Conservation (phyloP, 2,888 invertebrate genomes). For the Plebejus anna region DNA sequence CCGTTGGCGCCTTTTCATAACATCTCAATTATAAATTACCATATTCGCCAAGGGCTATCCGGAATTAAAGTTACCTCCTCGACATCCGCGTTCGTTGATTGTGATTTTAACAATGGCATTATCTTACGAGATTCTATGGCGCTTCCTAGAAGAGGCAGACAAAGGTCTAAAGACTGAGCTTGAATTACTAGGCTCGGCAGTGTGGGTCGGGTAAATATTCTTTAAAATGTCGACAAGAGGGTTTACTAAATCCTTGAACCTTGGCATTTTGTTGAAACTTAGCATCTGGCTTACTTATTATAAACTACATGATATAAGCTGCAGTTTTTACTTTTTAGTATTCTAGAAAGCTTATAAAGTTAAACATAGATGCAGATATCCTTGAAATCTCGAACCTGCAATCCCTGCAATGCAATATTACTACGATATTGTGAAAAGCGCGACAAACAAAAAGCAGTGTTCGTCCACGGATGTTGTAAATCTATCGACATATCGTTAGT, state of each 20-base stretch:
- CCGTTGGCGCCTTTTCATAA: constrained; percentile 51
- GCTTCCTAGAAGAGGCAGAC: neutral
- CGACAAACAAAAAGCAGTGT: neutral
- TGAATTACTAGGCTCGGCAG: neutral
- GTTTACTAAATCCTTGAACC: neutral
- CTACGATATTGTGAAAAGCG: neutral
- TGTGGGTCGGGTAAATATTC: neutral
- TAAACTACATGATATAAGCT: no score
- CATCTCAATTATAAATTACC: constrained; percentile 31
- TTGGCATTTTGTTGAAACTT: neutral
- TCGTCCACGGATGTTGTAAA: neutral
- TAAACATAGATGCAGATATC: neutral
- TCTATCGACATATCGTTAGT: constrained; percentile 19
- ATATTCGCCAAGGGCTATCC: constrained; percentile 7
- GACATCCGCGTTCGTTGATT: constrained; percentile 13
- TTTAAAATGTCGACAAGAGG: neutral
- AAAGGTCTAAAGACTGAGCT: neutral
- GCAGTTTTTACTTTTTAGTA: no score
- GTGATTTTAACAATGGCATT: constrained; percentile 3
- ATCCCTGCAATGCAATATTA: neutral
- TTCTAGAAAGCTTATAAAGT: no score
- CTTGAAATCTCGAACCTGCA: neutral
- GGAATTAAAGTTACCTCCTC: constrained; percentile 9
- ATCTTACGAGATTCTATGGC: neutral
- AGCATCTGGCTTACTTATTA: no score